phyloP scores from a whole-genome alignment of 2,797 vertebrate species.

The Phataginus tetradactyla region DNA sequence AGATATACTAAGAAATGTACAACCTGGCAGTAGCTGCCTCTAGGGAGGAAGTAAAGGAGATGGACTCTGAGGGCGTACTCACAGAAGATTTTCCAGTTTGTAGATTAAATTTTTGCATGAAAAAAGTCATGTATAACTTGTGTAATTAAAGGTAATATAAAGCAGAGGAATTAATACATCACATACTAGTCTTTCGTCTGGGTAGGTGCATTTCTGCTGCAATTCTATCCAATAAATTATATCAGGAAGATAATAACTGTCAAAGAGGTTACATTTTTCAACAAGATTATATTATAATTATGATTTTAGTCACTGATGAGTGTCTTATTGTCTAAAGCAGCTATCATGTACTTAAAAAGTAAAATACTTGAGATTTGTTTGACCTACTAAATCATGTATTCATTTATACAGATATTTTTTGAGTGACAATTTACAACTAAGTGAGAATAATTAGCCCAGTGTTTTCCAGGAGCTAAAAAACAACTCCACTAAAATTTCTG shows the following conservation, averaged over 20 bases:
- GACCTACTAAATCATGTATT: neutral
- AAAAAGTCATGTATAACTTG: neutral
- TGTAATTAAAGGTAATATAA: neutral
- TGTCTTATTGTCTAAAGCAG: neutral
- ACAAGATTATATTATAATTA: neutral
- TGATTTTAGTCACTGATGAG: neutral
- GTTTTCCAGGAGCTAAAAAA: neutral
- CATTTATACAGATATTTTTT: neutral
- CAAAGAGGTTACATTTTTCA: neutral
- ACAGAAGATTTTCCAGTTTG: neutral
- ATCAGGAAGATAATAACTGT: neutral
- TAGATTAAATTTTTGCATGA: neutral
- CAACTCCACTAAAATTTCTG: neutral
- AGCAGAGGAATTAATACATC: neutral
- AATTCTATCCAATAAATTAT: neutral
- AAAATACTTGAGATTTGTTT: neutral
- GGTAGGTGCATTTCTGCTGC: neutral
- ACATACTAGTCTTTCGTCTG: neutral
- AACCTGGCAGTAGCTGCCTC: neutral
- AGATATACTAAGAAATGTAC: neutral
- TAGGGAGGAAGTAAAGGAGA: neutral
- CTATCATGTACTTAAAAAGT: neutral
- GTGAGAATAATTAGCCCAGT: neutral
- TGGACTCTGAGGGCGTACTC: neutral
- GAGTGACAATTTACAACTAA: neutral